Base-by-base conservation (phyloP, 2,888 invertebrate species). In the Drosophila anomalipes region DNA sequence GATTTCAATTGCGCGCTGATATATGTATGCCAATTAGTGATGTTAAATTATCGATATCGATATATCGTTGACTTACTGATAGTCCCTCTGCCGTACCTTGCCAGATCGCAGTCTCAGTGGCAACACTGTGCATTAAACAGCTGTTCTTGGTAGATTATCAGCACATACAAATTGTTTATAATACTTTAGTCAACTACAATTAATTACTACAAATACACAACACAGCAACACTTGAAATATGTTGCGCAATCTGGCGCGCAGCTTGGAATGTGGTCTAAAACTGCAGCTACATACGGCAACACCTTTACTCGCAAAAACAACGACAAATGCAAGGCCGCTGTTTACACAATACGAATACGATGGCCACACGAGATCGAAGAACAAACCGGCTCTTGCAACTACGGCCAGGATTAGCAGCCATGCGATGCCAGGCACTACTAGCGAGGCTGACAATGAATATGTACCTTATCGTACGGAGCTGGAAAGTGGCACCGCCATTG, bases 401-500 rank as follows among this genome's bases (percentile, higher is more conserved):
- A 32, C 67, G 2, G 74, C 81, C 1, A 67, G 52, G 65, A 69
- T 74, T 4, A 76, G 66, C 30, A 79, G 67, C 49, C 52, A 60
- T 41, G 69, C 58, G 0, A 44, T 60, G 6, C 32, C 56, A n/a
- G 30, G 39, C 10, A 57, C 61, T 16, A 44, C 54, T 41, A 68
- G 63, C 53, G 92, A 92, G 57, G 49, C 54, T 6, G 91, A 91
- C 44, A 74, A 78, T 41, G 92, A 91, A 19, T 92, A 92, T 68
- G 82, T 92, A 49, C 91, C 91, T 0, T 93, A 93, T 66, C 78
- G 57, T 1, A 1, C 51, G 1, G 87, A 92, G 16, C 52, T 68
- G 14, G 93, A 93, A 68, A 74, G 30, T 3, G 74, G 77, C 7
- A 67, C 61, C 9, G 69, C 33, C 0, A 60, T 70, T 0, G 73